A percentile compares a stretch with the other conserved stretches of the same genome.
phyloP scores from a whole-genome alignment of 2,888 invertebrate species.

The Gasteruption jaculator region DNA sequence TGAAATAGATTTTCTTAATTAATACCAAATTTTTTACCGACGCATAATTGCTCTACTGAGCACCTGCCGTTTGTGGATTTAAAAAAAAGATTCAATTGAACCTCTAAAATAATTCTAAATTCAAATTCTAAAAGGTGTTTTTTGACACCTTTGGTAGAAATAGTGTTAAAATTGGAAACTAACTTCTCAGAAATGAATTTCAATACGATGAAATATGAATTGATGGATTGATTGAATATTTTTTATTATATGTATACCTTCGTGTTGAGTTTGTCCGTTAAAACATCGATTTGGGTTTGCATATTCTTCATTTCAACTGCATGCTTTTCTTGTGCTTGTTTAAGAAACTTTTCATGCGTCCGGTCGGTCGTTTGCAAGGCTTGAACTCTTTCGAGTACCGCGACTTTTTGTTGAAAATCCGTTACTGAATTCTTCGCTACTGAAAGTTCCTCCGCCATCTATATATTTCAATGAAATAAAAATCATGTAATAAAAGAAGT shows the following conservation, averaged over 20 bases:
- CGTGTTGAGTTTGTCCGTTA: conserved; percentile 46
- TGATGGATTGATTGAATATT: not conserved
- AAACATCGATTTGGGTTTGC: conserved; percentile 52
- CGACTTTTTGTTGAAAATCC: conserved; percentile 42
- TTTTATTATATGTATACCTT: conserved; percentile 33
- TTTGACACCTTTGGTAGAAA: no score
- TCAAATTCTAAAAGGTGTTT: no score
- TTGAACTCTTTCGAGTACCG: conserved; percentile 40
- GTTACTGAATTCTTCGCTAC: conserved; percentile 36
- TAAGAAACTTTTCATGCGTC: conserved; percentile 48
- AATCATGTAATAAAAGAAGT: not conserved
- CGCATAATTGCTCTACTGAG: no score
- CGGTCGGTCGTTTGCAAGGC: conserved; percentile 39
- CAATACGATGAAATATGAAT: not conserved
- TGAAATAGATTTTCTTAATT: no score
- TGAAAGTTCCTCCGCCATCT: conserved; percentile 40
- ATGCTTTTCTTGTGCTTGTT: conserved; percentile 53
- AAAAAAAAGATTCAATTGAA: no score
- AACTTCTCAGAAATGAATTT: not conserved
- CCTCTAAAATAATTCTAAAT: no score
- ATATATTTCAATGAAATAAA: conserved; percentile 12
- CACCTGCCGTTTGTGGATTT: no score
- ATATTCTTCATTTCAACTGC: conserved; percentile 52
- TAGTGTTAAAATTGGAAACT: no score
- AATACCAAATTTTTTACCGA: no score